Conservation (phyloP, 2,797 vertebrate genomes). For the Astyanax mexicanus region DNA sequence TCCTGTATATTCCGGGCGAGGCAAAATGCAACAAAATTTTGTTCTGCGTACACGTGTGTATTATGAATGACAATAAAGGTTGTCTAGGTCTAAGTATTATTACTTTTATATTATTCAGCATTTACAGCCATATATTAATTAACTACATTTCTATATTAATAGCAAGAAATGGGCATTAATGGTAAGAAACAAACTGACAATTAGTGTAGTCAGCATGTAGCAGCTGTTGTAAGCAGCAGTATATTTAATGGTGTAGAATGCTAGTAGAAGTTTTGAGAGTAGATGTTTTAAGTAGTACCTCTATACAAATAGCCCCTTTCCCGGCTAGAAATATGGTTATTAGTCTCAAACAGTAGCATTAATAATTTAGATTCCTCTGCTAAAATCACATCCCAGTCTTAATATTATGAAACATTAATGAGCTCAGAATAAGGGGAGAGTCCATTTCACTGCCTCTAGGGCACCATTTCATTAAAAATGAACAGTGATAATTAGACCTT, state of each 20-base stretch:
- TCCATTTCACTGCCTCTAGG: constrained; percentile 63
- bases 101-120: neutral
- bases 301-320: neutral
- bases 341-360: constrained; percentile 60
- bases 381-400: constrained; percentile 72
- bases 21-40: too few species aligned
- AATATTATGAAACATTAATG: constrained; percentile 76
- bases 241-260: neutral
- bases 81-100: too few species aligned
- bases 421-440: constrained; percentile 68
- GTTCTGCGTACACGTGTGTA: too few species aligned
- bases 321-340: constrained; percentile 47
- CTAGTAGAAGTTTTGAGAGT: constrained; percentile 3
- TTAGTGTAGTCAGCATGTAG: neutral
- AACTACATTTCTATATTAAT: neutral
- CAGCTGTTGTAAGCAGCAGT: neutral
- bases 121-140: neutral
- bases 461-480: constrained; percentile 71
- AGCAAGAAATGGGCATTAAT: neutral
- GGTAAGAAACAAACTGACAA: neutral
- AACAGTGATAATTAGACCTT: constrained; percentile 63
- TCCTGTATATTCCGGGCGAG: too few species aligned
- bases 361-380: constrained; percentile 74
- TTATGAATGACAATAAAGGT: too few species aligned
- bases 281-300: constrained; percentile 14